Conservation (phyloP, 2,797 vertebrate species). For the Neosalanx taihuensis region DNA sequence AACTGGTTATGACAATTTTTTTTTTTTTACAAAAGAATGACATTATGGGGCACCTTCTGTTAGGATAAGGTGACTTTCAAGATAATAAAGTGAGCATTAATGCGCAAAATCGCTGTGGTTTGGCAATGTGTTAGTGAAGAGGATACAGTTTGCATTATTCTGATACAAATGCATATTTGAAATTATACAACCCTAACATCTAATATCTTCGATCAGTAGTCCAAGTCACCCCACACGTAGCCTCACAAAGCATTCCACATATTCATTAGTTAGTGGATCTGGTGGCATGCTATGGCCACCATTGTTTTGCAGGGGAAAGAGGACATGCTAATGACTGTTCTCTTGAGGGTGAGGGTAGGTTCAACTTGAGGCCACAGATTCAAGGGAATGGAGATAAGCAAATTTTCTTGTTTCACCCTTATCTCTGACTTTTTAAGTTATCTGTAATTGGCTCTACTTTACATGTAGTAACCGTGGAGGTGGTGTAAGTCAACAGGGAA, state of each 20-base stretch:
- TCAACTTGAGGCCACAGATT: slow-evolving; percentile 57
- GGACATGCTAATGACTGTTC: slow-evolving; percentile 41
- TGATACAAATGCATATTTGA: neutral
- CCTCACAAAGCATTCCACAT: slow-evolving; percentile 5
- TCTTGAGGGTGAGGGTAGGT: slow-evolving; percentile 45
- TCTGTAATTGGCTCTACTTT: slow-evolving; percentile 9
- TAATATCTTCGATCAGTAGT: too few species aligned
- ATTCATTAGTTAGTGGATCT: slow-evolving; percentile 59
- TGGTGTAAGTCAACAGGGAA: slow-evolving; percentile 46
- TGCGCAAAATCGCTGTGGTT: neutral
- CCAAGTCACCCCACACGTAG: slow-evolving; percentile 17
- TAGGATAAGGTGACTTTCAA: too few species aligned
- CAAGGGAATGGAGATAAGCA: slow-evolving; percentile 55
- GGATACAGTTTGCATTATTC: neutral
- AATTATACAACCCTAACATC: too few species aligned
- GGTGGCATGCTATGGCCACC: slow-evolving; percentile 44
- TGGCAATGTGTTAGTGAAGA: neutral
- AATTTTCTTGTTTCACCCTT: slow-evolving; percentile 52
- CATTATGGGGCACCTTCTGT: neutral
- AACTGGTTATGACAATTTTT: neutral
- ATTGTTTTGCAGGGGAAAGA: slow-evolving; percentile 55
- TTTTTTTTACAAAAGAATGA: neutral
- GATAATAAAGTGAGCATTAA: too few species aligned
- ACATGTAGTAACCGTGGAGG: slow-evolving; percentile 46
- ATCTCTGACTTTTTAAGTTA: neutral